Evolutionary conservation across 2,888 invertebrate species (phyloP).

Genomic region (Lycophotia porphyrea): DNA sequence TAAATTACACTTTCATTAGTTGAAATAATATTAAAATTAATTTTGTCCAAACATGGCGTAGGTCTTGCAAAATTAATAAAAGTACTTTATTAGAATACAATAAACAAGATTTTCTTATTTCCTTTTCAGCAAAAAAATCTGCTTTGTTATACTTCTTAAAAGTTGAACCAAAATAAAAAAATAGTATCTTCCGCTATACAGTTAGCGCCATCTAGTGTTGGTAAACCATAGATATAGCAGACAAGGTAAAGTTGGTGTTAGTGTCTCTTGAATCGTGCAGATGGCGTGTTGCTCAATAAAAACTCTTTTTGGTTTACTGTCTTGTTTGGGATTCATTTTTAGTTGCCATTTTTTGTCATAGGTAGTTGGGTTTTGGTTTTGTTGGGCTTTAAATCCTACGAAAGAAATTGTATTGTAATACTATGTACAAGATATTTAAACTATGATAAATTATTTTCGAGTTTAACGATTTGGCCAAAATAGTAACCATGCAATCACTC

Average conservation of each 20-base stretch:
- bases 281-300: constrained; percentile 61
- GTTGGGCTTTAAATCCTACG: no score
- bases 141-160: not conserved
- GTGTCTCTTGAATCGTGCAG: constrained; percentile 35
- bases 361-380: no score
- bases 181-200: constrained; percentile 3
- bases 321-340: no score
- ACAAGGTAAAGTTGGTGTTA: not conserved
- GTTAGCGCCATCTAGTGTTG: constrained; percentile 60
- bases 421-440: not conserved
- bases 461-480: not conserved
- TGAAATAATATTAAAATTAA: not conserved
- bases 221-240: not conserved
- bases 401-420: not conserved
- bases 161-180: not conserved
- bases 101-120: no score
- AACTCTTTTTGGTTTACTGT: no score
- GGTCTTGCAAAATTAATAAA: not conserved
- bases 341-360: no score
- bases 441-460: not conserved
- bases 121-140: not conserved
- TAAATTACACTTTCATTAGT: not conserved
- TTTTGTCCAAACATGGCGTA: not conserved
- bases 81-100: not conserved
- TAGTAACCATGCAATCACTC: constrained; percentile 5